Percentiles rank a stretch among this genome's conserved stretches.
These are phyloP conservation scores for Hyles lineata DNA, from an alignment of 2,888 invertebrate species.

Conservation along the genomic window DNA sequence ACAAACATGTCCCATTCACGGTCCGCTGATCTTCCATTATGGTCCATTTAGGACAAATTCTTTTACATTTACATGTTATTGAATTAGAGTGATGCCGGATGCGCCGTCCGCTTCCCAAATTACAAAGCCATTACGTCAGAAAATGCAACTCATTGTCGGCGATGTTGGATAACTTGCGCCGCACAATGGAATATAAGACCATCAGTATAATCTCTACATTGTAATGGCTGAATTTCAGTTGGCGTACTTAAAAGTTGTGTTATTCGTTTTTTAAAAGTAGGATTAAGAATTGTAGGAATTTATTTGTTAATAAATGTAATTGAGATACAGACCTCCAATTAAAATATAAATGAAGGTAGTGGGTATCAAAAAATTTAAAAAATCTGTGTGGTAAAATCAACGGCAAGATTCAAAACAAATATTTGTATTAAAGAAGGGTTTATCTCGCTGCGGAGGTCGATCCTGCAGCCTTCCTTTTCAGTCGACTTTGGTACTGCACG, in stretches of 20 bases:
- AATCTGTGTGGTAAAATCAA: too few species aligned
- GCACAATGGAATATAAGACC: not conserved
- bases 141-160: constrained; percentile 61
- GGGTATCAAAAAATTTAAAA: too few species aligned
- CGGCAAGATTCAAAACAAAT: too few species aligned
- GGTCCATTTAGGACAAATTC: constrained; percentile 62
- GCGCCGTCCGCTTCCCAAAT: constrained; percentile 60
- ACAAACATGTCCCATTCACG: constrained; percentile 54
- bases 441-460: too few species aligned
- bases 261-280: too few species aligned
- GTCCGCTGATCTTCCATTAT: constrained; percentile 63
- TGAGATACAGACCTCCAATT: too few species aligned
- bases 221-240: not conserved
- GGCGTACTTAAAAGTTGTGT: not conserved
- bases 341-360: too few species aligned
- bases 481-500: too few species aligned
- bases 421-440: too few species aligned
- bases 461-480: too few species aligned
- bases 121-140: constrained; percentile 59
- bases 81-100: constrained; percentile 66
- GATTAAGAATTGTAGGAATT: too few species aligned
- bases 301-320: too few species aligned
- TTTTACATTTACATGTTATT: constrained; percentile 62
- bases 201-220: not conserved
- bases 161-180: constrained; percentile 35